Percentiles rank a stretch among this genome's conserved stretches.
Conservation (phyloP, 2,113 vertebrate species). For the Axis porcinus region DNA sequence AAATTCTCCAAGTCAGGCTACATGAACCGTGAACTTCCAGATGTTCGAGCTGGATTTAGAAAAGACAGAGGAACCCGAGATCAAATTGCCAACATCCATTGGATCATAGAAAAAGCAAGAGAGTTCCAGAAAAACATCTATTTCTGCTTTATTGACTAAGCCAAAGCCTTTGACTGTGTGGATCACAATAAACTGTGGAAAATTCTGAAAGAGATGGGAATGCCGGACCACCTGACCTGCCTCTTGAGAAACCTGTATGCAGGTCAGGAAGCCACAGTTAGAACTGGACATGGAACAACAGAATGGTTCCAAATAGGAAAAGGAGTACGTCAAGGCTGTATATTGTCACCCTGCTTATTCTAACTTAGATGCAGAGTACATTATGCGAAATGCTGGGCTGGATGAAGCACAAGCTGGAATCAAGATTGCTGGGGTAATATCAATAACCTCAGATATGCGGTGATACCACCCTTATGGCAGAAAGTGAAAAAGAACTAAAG, state of each 20-base stretch:
- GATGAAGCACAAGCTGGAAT: too few relatives aligned
- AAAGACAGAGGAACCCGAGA: not conserved
- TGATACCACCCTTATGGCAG: too few relatives aligned
- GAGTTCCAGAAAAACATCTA: not conserved
- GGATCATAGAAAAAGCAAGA: not conserved
- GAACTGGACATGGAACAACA: not conserved
- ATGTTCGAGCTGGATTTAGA: not conserved
- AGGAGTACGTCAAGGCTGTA: not conserved
- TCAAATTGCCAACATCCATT: not conserved
- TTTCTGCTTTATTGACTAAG: not conserved
- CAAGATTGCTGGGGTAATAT: too few relatives aligned
- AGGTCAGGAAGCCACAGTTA: not conserved
- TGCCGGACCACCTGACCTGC: not conserved
- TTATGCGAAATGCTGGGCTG: not conserved
- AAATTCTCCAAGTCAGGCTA: not conserved
- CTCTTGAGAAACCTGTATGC: not conserved
- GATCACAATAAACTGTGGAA: not conserved
- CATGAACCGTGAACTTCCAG: not conserved
- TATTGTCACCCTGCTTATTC: not conserved
- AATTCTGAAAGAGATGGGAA: not conserved
- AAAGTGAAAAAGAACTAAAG: too few relatives aligned
- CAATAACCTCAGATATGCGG: too few relatives aligned
- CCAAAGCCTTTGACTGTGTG: not conserved
- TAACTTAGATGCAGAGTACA: not conserved
- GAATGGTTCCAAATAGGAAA: not conserved